Percentiles rank a stretch among this genome's conserved stretches.
Evolutionary conservation across 1,140 invertebrate genomes (phyloP).

Genomic region (Capitella teleta): DNA sequence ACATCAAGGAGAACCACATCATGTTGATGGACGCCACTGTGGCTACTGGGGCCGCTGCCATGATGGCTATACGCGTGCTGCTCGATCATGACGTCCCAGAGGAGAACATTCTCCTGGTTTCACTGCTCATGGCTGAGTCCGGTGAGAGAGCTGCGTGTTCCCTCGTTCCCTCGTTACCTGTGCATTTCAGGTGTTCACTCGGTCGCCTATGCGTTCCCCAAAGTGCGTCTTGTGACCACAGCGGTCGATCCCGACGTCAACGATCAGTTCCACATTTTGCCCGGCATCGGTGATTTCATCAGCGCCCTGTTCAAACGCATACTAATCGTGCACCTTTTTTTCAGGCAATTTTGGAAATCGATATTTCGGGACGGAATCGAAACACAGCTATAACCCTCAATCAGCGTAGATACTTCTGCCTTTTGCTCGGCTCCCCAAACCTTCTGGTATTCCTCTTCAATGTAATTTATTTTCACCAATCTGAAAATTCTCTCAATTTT

Average conservation of each 20-base stretch:
- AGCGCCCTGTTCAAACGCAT: background rate
- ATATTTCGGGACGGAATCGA: background rate
- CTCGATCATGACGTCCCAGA: slow-evolving; percentile 95
- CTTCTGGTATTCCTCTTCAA: too few relatives aligned
- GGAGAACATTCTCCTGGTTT: slow-evolving; percentile 84
- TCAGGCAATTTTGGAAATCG: background rate
- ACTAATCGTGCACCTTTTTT: background rate
- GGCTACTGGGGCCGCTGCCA: slow-evolving; percentile 91
- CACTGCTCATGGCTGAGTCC: slow-evolving; percentile 90
- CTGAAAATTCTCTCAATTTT: too few relatives aligned
- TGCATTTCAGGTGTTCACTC: slow-evolving; percentile 73
- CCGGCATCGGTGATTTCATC: slow-evolving; percentile 64
- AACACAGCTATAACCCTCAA: too few relatives aligned
- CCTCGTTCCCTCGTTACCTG: background rate
- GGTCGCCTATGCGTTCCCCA: slow-evolving; percentile 95
- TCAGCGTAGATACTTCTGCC: too few relatives aligned
- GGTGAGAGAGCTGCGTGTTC: slow-evolving; percentile 32
- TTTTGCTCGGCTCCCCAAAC: too few relatives aligned
- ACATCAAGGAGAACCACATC: slow-evolving; percentile 93
- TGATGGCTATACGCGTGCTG: slow-evolving; percentile 96
- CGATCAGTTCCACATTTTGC: slow-evolving; percentile 94
- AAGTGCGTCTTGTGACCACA: slow-evolving; percentile 86
- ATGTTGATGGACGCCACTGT: slow-evolving; percentile 98
- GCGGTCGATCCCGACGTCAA: slow-evolving; percentile 96
- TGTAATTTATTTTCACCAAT: too few relatives aligned